phyloP scores from a whole-genome alignment of 2,797 vertebrate genomes.

The Pseudochaenichthys georgianus region DNA sequence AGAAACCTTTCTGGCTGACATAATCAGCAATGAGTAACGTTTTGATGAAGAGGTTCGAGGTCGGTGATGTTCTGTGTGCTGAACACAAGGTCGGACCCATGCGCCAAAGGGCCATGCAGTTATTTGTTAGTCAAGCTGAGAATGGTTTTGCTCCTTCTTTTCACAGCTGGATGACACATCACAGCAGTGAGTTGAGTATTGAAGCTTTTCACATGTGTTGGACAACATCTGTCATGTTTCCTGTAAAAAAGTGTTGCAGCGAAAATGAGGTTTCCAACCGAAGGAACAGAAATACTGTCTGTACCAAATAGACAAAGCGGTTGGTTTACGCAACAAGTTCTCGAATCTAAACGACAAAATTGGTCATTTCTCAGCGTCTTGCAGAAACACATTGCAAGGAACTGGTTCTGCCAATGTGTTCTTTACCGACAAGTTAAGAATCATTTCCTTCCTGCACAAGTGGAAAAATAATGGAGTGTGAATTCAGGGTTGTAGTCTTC shows the following conservation, averaged over 20 bases:
- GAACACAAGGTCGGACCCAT: constrained; percentile 14
- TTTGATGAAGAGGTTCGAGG: constrained; percentile 35
- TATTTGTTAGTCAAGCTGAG: constrained; percentile 17
- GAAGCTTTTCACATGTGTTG: constrained; percentile 12
- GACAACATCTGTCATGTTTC: background rate
- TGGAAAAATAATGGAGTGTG: constrained; percentile 13
- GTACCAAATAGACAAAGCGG: background rate
- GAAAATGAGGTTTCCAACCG: background rate
- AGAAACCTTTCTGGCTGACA: constrained; percentile 31
- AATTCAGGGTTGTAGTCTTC: constrained; percentile 6
- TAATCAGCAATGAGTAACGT: constrained; percentile 29
- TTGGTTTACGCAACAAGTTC: background rate
- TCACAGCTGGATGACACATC: constrained; percentile 13
- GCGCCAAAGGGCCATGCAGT: background rate
- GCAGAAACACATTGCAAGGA: background rate
- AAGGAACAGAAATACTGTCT: background rate
- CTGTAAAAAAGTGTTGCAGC: background rate
- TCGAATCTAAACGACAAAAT: background rate
- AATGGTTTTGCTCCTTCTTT: constrained; percentile 9
- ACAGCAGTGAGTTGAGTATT: background rate
- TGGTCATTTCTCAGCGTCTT: background rate
- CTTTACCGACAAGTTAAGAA: constrained; percentile 20
- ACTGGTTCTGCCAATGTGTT: background rate
- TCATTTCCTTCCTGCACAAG: constrained; percentile 4
- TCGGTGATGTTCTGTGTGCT: constrained; percentile 15